phyloP scores from a whole-genome alignment of 2,888 invertebrate genomes.

The Cosmopolites sordidus region DNA sequence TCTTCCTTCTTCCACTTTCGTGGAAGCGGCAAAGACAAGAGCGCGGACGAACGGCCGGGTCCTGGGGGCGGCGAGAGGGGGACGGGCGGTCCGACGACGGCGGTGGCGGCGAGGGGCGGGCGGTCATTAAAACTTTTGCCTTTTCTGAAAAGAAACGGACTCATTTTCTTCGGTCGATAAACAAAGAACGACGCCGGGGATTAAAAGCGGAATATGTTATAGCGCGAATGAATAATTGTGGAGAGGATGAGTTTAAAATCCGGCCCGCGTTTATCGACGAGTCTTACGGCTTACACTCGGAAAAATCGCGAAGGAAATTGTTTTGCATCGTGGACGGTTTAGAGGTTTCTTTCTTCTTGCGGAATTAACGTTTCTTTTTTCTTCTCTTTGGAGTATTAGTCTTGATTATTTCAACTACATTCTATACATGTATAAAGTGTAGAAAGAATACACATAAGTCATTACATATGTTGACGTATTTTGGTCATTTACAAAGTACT shows the following conservation, averaged over 20 bases:
- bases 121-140: constrained; percentile 50
- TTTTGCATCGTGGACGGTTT: not conserved
- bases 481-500: too few species aligned
- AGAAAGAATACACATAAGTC: too few species aligned
- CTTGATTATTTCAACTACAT: too few species aligned
- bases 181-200: constrained; percentile 39
- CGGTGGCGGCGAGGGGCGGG: constrained; percentile 31
- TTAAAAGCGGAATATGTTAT: constrained; percentile 46
- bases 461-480: too few species aligned
- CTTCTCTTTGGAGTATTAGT: too few species aligned
- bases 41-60: constrained; percentile 6
- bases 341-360: not conserved
- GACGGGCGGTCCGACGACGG: constrained; percentile 1
- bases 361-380: too few species aligned
- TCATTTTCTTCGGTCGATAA: constrained; percentile 45
- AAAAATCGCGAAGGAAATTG: not conserved
- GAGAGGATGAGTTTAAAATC: constrained; percentile 49
- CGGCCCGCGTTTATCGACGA: constrained; percentile 47
- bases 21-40: constrained; percentile 30
- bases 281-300: constrained; percentile 1
- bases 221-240: constrained; percentile 50
- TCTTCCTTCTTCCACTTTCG: constrained; percentile 51
- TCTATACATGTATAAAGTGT: too few species aligned
- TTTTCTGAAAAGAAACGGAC: constrained; percentile 47
- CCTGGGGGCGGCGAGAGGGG: constrained; percentile 12